phyloP scores from a whole-genome alignment of 35 echinoderm and acorn worm species.

The Heliocidaris erythrogramma region DNA sequence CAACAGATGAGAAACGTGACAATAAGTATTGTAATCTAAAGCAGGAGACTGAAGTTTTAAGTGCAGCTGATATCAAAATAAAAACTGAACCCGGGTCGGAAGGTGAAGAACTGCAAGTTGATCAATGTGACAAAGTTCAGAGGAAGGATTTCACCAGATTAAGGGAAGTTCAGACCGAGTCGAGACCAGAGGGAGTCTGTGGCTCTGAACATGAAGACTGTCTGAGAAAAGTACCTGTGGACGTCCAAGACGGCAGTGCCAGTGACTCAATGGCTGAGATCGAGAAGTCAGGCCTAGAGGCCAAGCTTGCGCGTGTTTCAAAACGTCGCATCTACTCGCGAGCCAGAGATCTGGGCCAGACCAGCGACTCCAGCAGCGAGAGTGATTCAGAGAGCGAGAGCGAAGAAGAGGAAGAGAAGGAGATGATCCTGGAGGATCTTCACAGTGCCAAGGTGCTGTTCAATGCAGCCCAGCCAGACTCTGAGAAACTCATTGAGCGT shows the following conservation, averaged over 20 bases:
- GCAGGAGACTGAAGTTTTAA: not conserved
- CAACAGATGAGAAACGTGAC: not conserved
- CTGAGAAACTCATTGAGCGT: constrained; percentile 28
- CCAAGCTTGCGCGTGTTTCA: constrained; percentile 30
- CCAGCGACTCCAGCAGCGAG: not conserved
- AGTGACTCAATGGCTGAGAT: constrained; percentile 40
- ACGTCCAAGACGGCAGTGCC: not conserved
- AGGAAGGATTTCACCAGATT: not conserved
- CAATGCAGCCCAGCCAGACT: constrained; percentile 36
- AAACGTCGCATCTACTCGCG: constrained; percentile 18
- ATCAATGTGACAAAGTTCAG: not conserved
- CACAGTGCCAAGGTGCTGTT: constrained; percentile 22
- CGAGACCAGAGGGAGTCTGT: not conserved
- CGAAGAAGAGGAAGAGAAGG: constrained; percentile 24
- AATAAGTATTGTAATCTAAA: not conserved
- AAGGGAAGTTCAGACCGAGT: not conserved
- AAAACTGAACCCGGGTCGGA: not conserved
- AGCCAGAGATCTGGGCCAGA: constrained; percentile 8
- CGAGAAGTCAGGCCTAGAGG: constrained; percentile 18
- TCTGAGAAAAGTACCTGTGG: not conserved
- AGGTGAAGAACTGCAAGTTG: not conserved
- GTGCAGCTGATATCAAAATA: not conserved
- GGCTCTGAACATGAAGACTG: not conserved
- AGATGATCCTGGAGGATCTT: not conserved
- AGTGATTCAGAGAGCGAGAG: not conserved